These are phyloP conservation scores for Origma solitaria DNA, from an alignment of 2,113 vertebrate species.

Conservation along the genomic window DNA sequence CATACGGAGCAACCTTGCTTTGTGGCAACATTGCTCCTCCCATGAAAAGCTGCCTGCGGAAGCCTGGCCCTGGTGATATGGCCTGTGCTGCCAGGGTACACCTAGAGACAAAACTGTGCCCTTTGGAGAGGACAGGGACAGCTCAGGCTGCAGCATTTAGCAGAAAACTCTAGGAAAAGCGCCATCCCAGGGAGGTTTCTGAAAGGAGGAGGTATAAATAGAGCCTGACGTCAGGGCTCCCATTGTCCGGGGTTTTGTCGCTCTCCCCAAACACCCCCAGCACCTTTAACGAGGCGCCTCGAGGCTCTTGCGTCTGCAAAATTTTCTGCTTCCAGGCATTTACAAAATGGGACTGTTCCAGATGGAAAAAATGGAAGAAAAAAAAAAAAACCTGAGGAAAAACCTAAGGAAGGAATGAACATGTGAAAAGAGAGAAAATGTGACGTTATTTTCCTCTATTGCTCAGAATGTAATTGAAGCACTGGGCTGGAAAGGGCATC, in stretches of 20 bases:
- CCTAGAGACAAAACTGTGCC: conserved; percentile 27
- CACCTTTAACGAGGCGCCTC: neutral
- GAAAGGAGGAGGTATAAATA: conserved; percentile 57
- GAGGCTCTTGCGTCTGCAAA: neutral
- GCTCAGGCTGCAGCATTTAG: conserved; percentile 6
- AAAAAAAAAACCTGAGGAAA: neutral
- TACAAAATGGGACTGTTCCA: neutral
- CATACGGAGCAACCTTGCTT: neutral
- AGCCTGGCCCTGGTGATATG: neutral
- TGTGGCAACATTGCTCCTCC: neutral
- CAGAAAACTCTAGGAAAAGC: conserved; percentile 38
- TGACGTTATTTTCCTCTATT: neutral
- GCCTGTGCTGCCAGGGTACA: neutral
- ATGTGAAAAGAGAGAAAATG: conserved; percentile 5
- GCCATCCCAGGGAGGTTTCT: neutral
- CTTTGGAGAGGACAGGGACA: conserved; percentile 5
- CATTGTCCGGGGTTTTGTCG: neutral
- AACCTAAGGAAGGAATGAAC: neutral
- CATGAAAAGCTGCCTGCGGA: neutral
- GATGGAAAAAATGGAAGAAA: neutral
- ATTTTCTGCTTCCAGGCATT: conserved; percentile 43
- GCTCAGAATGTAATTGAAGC: neutral
- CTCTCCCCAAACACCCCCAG: neutral
- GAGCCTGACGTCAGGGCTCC: conserved; percentile 1
- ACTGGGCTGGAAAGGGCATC: neutral